Evolutionary conservation across 2,113 vertebrate species (phyloP), one percentile per base, ranked within the genome.

Genomic region (Dolichotis patagonum): DNA sequence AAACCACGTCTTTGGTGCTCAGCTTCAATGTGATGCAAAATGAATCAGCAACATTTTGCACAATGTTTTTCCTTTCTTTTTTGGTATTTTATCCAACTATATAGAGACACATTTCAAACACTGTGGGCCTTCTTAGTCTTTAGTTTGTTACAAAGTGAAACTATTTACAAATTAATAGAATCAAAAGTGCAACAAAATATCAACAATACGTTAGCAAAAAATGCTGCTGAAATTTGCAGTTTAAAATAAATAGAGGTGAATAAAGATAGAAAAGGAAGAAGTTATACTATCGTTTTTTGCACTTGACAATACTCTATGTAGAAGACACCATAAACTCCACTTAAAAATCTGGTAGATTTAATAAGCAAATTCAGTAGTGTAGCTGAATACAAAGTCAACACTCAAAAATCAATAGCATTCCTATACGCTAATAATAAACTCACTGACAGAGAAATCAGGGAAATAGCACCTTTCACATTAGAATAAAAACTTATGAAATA

Each of bases 151-250:
- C 2, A 67, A 80, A 10, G 28, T 84, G 14, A 90, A 77, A 49
- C 24, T 38, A 28, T 89, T 80, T 77, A 94, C 35, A 93, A 41
- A 93, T 49, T 49, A 91, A 52, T 14, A 60, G 12, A 95, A 85
- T 77, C 24, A 58, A 88, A 87, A 85, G 3, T 17, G 52, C 7
- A 88, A 56, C 35, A 60, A 95, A 85, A 89, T 20, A 22, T 46
- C 1, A 83, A 43, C 13, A 41, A 58, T 69, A 77, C 54, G 1
- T 78, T 62, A 83, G 41, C 69, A 41, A 41, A 38, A 69, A 71
- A 38, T 89, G 71, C 38, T 35, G 24, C 49, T 69, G 16, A 60
- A 38, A 35, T 69, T 85, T 30, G 28, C 19, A 28, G 4, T 35
- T 13, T 88, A 60, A 88, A 84, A 32, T 63, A 80, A 54, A 30